Percentiles rank a stretch among this genome's conserved stretches.
Conservation (phyloP, 2,113 vertebrate species). For the Sylvietta virens region DNA sequence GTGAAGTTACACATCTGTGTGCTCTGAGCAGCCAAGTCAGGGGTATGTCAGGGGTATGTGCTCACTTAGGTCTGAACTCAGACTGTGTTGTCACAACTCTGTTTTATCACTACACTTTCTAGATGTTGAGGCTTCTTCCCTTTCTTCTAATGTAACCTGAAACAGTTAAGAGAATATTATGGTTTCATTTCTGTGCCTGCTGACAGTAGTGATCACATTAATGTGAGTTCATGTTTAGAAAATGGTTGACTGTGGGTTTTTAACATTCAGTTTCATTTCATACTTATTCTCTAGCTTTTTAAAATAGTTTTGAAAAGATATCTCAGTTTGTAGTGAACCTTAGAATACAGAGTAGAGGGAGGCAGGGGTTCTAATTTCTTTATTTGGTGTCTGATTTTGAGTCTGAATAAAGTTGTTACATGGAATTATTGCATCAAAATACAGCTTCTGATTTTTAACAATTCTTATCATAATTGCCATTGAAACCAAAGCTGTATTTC, state of each 20-base stretch:
- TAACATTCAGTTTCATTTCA: not conserved
- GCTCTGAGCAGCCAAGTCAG: not conserved
- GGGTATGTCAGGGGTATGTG: not conserved
- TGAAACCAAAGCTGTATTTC: conserved; percentile 17
- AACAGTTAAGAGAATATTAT: not conserved
- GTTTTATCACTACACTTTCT: not conserved
- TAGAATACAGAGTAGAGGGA: not conserved
- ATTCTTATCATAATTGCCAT: conserved; percentile 14
- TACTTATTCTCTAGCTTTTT: not conserved
- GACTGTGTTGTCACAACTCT: not conserved
- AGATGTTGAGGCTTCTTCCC: not conserved
- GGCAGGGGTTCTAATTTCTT: not conserved
- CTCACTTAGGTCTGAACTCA: not conserved
- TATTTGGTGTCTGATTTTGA: not conserved
- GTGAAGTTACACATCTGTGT: not conserved
- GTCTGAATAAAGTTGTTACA: not conserved
- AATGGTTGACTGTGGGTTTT: not conserved
- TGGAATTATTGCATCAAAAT: not conserved
- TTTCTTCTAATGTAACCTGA: not conserved
- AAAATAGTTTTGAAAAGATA: not conserved
- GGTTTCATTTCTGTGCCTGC: not conserved
- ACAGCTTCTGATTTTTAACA: conserved; percentile 7
- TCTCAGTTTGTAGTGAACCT: not conserved
- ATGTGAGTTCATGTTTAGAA: not conserved
- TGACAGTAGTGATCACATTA: not conserved